Base-by-base conservation (phyloP, 2,797 vertebrate genomes). In the Protosalanx chinensis region DNA sequence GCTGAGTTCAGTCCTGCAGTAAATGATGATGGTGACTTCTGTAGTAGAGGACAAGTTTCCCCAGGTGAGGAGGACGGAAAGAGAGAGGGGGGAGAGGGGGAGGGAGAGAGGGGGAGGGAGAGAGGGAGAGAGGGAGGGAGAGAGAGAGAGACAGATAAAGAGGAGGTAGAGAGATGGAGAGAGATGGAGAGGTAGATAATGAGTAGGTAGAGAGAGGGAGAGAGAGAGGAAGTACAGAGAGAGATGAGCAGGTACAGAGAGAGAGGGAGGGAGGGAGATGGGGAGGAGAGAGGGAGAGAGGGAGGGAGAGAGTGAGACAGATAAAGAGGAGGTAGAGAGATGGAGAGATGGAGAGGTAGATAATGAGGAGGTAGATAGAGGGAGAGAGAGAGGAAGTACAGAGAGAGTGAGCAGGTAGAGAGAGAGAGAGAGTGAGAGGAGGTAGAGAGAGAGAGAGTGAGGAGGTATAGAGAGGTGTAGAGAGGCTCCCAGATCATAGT, bases 1-100 rank as follows among this genome's bases (percentile, higher is more conserved):
- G 20, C 23, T 12, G 29, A 68, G 67, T 68, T 59, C 32, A 23
- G 67, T 68, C 53, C 67, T 53, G 8, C 30, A 23, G 32, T 68
- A 37, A 68, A 58, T 37, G 16, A 58, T 29, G 5, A 3, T 32
- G 5, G 18, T 68, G 56, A 27, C 67, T 58, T 35, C 37, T 68
- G n/a, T 68, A n/a, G 20, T 41, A 37, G 30, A 58, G 67, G 67
- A 57, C 53, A 10, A 58, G n/a, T 20, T 32, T 37, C 32, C 53
- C 53, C 53, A 23, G 67, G 16, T 12, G 59, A 61, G 32, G 32
- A 58, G 65, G 15, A 53, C 46, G 27, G 51, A 16, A 23, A 32
- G 51, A 35, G 30, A 41, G 30, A 37, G 20, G 32, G 30, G 35
- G 67, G n/a, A 56, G 32, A 16, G 18, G 65, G 32, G 20, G 64